Percentiles rank a stretch among this genome's conserved stretches.
These are phyloP conservation scores for Neopelma chrysocephalum DNA, from an alignment of 2,797 vertebrate species.

Conservation along the genomic window DNA sequence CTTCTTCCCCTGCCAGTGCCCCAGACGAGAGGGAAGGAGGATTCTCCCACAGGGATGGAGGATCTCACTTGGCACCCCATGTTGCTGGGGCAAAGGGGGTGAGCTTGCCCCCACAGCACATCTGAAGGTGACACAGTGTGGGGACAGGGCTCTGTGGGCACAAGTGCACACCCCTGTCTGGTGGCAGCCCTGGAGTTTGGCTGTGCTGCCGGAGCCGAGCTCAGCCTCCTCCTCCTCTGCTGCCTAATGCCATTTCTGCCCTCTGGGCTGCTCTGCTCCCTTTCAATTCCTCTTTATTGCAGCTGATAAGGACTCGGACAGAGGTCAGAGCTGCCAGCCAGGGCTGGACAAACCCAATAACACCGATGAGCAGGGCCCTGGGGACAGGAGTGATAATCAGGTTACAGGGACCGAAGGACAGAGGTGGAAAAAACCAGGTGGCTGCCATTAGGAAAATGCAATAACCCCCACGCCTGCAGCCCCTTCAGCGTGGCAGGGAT, in stretches of 20 bases:
- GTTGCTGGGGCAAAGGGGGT: accelerated
- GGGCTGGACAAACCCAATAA: constrained; percentile 43
- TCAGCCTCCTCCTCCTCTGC: background rate
- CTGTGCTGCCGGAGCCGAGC: background rate
- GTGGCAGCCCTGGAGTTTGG: background rate
- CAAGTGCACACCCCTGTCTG: background rate
- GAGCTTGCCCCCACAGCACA: background rate
- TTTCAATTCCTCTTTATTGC: background rate
- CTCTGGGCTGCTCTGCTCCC: constrained; percentile 9
- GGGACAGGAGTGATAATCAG: background rate
- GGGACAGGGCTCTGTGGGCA: background rate
- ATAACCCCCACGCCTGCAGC: background rate
- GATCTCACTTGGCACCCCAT: accelerated
- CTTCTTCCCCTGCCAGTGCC: accelerated
- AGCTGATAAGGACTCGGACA: constrained; percentile 6
- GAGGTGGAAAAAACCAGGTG: constrained; percentile 13
- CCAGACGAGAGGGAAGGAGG: background rate
- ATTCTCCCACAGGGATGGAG: background rate
- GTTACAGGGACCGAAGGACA: background rate
- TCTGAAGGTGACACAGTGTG: background rate
- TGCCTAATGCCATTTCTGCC: constrained; percentile 14
- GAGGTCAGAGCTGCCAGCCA: background rate
- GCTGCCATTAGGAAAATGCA: constrained; percentile 40
- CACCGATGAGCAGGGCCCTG: background rate
- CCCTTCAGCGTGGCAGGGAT: accelerated